Evolutionary conservation across 2,888 invertebrate genomes (phyloP).

Genomic region (Microctonus aethiopoides): DNA sequence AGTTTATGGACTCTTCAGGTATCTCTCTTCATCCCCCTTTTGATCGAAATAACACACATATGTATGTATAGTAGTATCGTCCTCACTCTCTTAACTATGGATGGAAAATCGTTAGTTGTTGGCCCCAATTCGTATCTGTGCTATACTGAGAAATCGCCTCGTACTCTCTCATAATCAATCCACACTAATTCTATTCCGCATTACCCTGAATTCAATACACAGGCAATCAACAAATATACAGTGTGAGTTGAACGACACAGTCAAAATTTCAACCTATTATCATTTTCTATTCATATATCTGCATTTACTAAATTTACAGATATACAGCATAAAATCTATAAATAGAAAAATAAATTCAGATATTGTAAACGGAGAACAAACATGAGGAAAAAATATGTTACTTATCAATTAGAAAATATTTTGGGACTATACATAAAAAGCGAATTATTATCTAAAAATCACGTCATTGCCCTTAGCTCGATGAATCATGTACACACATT

Average conservation of each 20-base stretch:
- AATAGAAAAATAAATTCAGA: no score
- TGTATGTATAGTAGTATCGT: neutral
- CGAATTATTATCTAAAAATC: neutral
- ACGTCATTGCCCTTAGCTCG: neutral
- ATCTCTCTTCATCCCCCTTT: neutral
- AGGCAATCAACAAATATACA: neutral
- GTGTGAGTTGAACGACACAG: neutral
- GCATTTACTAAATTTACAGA: neutral
- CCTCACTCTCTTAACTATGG: neutral
- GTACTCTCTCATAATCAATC: slow-evolving; percentile 13
- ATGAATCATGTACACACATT: no score
- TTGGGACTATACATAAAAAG: no score
- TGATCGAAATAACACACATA: neutral
- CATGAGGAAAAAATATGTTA: no score
- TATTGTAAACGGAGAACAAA: no score
- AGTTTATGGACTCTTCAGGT: neutral
- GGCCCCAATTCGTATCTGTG: slow-evolving; percentile 23
- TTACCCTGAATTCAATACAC: slow-evolving; percentile 2
- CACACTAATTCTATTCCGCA: slow-evolving; percentile 8
- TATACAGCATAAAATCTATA: no score
- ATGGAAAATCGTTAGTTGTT: slow-evolving; percentile 28
- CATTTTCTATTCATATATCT: neutral
- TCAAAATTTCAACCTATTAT: neutral
- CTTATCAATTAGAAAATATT: no score
- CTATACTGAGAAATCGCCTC: slow-evolving; percentile 13